A percentile compares a stretch with the other conserved stretches of the same genome.
These are phyloP conservation scores for Oxytorus armatus DNA, from an alignment of 2,888 invertebrate species.

Conservation along the genomic window DNA sequence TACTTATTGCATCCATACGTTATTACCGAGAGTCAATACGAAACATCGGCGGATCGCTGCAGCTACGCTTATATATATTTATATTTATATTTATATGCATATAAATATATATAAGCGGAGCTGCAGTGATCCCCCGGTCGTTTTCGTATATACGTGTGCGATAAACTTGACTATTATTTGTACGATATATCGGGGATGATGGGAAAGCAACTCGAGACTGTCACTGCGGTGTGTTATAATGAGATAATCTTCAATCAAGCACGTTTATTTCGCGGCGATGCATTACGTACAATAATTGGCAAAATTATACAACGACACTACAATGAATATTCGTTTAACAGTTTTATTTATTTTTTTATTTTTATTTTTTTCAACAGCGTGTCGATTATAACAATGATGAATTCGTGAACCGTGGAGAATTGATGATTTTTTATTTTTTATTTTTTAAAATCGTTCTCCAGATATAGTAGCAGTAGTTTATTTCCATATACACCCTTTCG, in stretches of 20 bases:
- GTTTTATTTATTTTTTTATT: no score
- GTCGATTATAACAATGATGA: no score
- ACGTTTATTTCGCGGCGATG: no score
- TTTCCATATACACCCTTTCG: no score
- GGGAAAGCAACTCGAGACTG: conserved; percentile 9
- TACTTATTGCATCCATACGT: conserved; percentile 49
- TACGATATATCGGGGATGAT: conserved; percentile 32
- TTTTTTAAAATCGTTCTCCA: no score
- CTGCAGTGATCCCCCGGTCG: conserved; percentile 34
- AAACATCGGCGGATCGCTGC: conserved; percentile 46
- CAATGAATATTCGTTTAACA: no score
- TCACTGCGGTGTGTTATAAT: not conserved
- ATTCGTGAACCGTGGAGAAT: no score
- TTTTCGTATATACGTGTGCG: conserved; percentile 45
- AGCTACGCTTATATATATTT: not conserved
- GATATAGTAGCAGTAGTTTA: no score
- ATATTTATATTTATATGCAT: not conserved
- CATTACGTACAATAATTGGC: no score
- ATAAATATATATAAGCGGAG: not conserved
- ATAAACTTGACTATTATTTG: conserved; percentile 25
- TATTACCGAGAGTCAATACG: conserved; percentile 57
- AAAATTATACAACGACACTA: no score
- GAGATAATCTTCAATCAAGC: conserved; percentile 17
- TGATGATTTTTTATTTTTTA: no score
- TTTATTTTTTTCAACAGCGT: no score